Percentiles rank a stretch among this genome's conserved stretches.
Conservation (phyloP, 2,797 vertebrate species). For the Gymnocypris eckloni region DNA sequence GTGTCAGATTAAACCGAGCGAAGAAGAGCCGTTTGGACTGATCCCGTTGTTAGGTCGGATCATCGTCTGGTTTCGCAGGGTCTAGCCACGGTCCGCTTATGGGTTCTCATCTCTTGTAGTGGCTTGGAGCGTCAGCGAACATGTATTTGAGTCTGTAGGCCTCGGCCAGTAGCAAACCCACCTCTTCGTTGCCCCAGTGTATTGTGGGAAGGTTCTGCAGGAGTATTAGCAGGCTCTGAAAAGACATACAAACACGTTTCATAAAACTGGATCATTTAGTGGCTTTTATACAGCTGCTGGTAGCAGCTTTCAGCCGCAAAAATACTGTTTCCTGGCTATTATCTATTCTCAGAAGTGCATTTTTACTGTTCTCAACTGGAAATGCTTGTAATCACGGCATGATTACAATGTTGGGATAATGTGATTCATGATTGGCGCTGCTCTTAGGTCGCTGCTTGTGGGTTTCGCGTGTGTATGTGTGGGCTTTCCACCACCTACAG, state of each 20-base stretch:
- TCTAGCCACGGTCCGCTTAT: background rate
- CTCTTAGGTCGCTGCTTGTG: slow-evolving; percentile 17
- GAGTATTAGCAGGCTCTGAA: slow-evolving; percentile 95
- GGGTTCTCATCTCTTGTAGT: slow-evolving; percentile 90
- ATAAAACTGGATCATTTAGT: slow-evolving; percentile 10
- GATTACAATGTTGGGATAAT: slow-evolving; percentile 28
- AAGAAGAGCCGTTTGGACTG: slow-evolving; percentile 2
- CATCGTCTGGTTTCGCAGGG: slow-evolving; percentile 10
- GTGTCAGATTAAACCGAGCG: slow-evolving; percentile 21
- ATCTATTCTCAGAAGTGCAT: background rate
- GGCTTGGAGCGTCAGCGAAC: slow-evolving; percentile 98
- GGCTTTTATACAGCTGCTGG: background rate
- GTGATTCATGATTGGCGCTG: slow-evolving; percentile 40
- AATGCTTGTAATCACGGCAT: slow-evolving; percentile 33
- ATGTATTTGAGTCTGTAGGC: slow-evolving; percentile 99
- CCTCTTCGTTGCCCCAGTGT: slow-evolving; percentile 99
- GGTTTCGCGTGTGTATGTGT: background rate
- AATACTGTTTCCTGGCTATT: background rate
- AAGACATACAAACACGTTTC: slow-evolving; percentile 43
- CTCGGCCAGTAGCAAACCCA: slow-evolving; percentile 95
- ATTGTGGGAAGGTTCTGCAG: slow-evolving; percentile 98
- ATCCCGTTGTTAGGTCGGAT: slow-evolving; percentile 18
- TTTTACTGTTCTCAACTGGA: background rate
- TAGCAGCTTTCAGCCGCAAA: background rate
- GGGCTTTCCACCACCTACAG: slow-evolving; percentile 1